Evolutionary conservation across 1,140 invertebrate species (phyloP).

Genomic region (Cydia pomonella): DNA sequence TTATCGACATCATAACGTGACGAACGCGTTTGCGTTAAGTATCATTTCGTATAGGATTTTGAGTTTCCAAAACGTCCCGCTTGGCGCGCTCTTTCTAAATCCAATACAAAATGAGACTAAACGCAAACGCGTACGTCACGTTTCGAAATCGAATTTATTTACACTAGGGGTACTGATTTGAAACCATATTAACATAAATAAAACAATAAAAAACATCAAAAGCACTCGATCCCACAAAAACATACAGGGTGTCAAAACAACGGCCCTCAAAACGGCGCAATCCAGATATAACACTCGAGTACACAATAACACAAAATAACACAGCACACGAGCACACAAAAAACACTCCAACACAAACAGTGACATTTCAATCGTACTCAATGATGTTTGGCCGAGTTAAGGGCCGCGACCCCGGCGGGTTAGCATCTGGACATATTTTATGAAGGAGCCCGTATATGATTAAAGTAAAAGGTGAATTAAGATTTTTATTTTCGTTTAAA

Average conservation of each 20-base stretch:
- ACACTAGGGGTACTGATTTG: too few species aligned
- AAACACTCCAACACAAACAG: constrained; percentile 4
- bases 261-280: neutral
- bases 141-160: too few species aligned
- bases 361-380: constrained; percentile 3
- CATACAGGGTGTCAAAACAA: constrained; percentile 11
- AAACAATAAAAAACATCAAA: neutral
- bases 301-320: too few species aligned
- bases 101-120: too few species aligned
- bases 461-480: too few species aligned
- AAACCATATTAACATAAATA: neutral
- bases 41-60: too few species aligned
- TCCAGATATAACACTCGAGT: neutral
- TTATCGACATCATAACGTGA: too few species aligned
- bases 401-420: neutral
- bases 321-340: neutral
- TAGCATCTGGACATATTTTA: neutral
- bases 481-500: too few species aligned
- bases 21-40: too few species aligned
- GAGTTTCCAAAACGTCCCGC: too few species aligned
- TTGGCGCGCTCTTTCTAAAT: too few species aligned
- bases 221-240: neutral
- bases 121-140: too few species aligned
- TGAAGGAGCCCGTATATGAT: neutral
- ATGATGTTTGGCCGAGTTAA: neutral